Percentiles rank a stretch among this genome's conserved stretches.
These are phyloP conservation scores for Drosophila athabasca DNA, from an alignment of 1,140 invertebrate genomes.

Conservation along the genomic window DNA sequence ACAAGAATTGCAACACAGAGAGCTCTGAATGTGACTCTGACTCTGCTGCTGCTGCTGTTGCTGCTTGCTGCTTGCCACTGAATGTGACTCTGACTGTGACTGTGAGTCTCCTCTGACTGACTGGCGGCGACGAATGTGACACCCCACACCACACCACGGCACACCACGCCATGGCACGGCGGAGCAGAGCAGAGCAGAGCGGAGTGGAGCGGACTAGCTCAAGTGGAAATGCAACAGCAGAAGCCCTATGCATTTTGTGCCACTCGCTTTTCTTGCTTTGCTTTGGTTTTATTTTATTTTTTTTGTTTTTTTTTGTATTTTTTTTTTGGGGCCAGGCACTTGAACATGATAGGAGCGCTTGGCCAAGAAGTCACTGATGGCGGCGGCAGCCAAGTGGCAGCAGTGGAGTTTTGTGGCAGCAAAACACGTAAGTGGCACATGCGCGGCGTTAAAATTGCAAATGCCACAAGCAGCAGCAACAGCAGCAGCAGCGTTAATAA, in stretches of 20 bases:
- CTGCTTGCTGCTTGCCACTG: conserved; percentile 49
- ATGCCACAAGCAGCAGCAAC: conserved; percentile 39
- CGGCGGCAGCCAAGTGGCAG: conserved; percentile 48
- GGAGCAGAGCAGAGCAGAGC: no score
- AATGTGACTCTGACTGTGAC: conserved; percentile 47
- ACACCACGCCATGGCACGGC: no score
- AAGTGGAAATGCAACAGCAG: conserved; percentile 69
- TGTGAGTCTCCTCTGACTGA: conserved; percentile 36
- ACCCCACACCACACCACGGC: conserved; percentile 10
- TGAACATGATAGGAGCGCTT: conserved; percentile 77
- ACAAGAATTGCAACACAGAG: conserved; percentile 70
- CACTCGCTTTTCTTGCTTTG: conserved; percentile 35
- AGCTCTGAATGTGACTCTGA: conserved; percentile 34
- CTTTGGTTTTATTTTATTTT: conserved; percentile 23
- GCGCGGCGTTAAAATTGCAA: conserved; percentile 72
- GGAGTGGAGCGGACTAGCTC: conserved; percentile 48
- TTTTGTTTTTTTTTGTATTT: conserved; percentile 9
- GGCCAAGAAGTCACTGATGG: conserved; percentile 37
- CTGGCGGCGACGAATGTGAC: conserved; percentile 57
- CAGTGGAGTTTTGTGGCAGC: conserved; percentile 59
- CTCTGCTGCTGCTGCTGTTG: conserved; percentile 23
- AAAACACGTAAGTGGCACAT: conserved; percentile 76
- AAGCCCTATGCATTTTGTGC: conserved; percentile 61
- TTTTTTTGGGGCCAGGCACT: conserved; percentile 75
- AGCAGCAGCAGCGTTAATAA: conserved; percentile 65